Evolutionary conservation across 1,140 invertebrate species (phyloP).

Genomic region (Papilio polytes): DNA sequence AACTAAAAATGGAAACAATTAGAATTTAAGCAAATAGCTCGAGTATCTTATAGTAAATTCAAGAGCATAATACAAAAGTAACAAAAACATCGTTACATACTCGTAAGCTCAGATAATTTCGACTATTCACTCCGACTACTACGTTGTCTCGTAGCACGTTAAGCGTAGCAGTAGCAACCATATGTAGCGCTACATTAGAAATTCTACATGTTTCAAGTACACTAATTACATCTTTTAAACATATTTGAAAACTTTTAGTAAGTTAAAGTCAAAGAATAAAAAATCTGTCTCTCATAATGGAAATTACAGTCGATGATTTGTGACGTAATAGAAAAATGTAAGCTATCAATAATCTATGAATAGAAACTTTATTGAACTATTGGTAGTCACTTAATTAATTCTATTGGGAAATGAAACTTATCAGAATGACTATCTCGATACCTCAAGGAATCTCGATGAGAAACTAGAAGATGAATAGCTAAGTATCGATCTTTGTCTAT

Average conservation of each 20-base stretch:
- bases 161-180: background rate
- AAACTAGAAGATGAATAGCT: background rate
- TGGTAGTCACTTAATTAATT: constrained; percentile 15
- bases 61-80: background rate
- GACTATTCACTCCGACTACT: background rate
- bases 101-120: background rate
- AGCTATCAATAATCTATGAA: background rate
- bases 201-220: background rate
- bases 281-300: background rate
- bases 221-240: background rate
- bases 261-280: background rate
- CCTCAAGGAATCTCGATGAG: background rate
- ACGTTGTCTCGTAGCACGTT: background rate
- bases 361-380: constrained; percentile 18
- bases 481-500: background rate
- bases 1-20: no score
- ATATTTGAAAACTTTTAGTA: background rate
- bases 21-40: no score
- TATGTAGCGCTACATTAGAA: background rate
- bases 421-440: background rate
- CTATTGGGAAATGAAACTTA: constrained; percentile 28
- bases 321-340: background rate
- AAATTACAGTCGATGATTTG: background rate
- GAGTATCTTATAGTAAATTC: no score
- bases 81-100: background rate